These are phyloP conservation scores for Myotis yumanensis DNA, from an alignment of 2,113 vertebrate genomes.

Conservation along the genomic window DNA sequence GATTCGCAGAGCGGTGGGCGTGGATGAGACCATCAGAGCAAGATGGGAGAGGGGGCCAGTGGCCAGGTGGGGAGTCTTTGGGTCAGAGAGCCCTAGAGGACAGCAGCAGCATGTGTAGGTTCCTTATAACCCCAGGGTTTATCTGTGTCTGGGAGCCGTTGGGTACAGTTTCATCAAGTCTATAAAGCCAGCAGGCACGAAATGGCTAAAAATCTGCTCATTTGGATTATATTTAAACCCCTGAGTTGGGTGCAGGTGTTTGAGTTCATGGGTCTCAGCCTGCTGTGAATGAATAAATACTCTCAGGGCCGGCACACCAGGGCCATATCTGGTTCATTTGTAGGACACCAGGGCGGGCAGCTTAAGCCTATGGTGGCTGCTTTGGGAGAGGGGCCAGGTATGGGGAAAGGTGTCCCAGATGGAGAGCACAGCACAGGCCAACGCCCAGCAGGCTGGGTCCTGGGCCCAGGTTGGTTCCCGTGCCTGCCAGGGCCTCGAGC, in stretches of 20 bases:
- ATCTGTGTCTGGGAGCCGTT: not conserved
- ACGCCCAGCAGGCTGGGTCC: not conserved
- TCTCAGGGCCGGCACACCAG: not conserved
- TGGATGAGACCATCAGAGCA: not conserved
- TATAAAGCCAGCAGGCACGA: not conserved
- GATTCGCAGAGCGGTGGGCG: not conserved
- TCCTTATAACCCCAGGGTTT: not conserved
- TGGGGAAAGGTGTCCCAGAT: not conserved
- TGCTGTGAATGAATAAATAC: not conserved
- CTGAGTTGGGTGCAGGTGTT: not conserved
- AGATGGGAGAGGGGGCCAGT: not conserved
- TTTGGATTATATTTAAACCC: not conserved
- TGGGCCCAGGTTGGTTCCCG: fast-evolving
- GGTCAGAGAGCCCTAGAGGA: not conserved
- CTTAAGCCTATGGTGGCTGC: not conserved
- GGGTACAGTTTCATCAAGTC: not conserved
- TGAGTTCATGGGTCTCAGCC: not conserved
- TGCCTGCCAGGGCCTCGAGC: not conserved
- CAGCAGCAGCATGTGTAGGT: not conserved
- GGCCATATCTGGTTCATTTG: not conserved
- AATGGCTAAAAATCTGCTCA: not conserved
- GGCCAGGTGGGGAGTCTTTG: not conserved
- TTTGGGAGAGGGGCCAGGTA: not conserved
- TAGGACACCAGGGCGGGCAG: not conserved
- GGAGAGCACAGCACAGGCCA: not conserved